These are phyloP conservation scores for Protodeltote pygarga DNA, from an alignment of 2,888 invertebrate species.

Conservation along the genomic window DNA sequence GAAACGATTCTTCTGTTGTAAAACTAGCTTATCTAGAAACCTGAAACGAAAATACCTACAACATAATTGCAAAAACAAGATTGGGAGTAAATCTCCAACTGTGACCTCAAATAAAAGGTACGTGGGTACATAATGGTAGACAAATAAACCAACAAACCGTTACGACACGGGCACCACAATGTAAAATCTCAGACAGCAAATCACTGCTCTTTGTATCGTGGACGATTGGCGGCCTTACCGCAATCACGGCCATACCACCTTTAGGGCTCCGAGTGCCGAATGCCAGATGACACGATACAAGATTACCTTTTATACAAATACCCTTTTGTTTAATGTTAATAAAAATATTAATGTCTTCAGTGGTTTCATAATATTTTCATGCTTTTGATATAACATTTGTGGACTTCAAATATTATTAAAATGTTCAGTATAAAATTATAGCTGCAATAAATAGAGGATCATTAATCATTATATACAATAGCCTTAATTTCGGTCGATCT, in stretches of 20 bases:
- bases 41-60: too few relatives aligned
- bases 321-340: slow-evolving; percentile 16
- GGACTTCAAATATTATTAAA: not conserved
- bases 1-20: slow-evolving; percentile 12
- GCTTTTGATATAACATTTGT: not conserved
- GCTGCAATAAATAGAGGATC: too few relatives aligned
- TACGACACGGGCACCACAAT: slow-evolving; percentile 56
- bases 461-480: slow-evolving; percentile 1
- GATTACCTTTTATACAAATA: slow-evolving; percentile 21
- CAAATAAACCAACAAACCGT: slow-evolving; percentile 55
- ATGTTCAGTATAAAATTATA: not conserved
- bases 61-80: slow-evolving; percentile 3
- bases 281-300: slow-evolving; percentile 15
- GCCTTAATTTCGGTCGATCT: slow-evolving; percentile 2
- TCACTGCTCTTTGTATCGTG: slow-evolving; percentile 56
- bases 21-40: not conserved
- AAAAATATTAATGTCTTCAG: not conserved
- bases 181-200: slow-evolving; percentile 60
- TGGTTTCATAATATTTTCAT: not conserved
- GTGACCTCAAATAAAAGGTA: slow-evolving; percentile 38
- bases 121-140: slow-evolving; percentile 37
- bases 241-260: too few relatives aligned
- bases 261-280: slow-evolving; percentile 49
- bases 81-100: slow-evolving; percentile 21
- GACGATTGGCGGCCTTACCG: slow-evolving; percentile 44